These are phyloP conservation scores for Odontomachus brunneus DNA, from an alignment of 1,140 invertebrate species.

Conservation along the genomic window DNA sequence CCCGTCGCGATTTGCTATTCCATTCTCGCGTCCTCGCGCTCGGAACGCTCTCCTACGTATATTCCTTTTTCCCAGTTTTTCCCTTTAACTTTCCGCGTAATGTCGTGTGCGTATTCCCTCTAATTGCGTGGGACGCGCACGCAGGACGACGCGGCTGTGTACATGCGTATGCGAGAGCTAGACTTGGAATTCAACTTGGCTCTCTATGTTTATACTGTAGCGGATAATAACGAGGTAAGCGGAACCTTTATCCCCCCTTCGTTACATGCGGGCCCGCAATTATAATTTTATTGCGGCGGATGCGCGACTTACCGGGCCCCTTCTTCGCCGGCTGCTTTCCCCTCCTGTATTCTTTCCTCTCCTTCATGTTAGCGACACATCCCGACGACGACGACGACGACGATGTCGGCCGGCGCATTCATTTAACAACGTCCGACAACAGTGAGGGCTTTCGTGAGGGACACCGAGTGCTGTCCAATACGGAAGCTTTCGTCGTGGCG, in stretches of 20 bases:
- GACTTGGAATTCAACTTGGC: constrained; percentile 9
- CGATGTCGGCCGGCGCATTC: neutral
- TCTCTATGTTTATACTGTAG: constrained; percentile 28
- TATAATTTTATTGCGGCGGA: constrained; percentile 59
- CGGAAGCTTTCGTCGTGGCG: constrained; percentile 46
- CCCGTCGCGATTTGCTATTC: neutral
- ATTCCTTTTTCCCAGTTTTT: neutral
- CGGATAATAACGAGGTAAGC: constrained; percentile 50
- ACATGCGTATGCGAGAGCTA: neutral
- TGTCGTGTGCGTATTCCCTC: neutral
- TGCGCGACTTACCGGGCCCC: constrained; percentile 20
- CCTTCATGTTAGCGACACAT: neutral
- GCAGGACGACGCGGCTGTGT: neutral
- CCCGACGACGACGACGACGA: neutral
- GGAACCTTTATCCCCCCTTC: constrained; percentile 31
- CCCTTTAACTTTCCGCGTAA: constrained; percentile 22
- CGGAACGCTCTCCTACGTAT: constrained; percentile 2
- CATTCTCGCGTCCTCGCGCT: neutral
- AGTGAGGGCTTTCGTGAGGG: constrained; percentile 2
- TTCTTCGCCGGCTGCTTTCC: constrained; percentile 15
- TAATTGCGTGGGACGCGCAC: constrained; percentile 52
- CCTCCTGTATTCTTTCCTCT: neutral
- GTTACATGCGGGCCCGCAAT: constrained; percentile 40
- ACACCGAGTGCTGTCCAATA: constrained; percentile 22
- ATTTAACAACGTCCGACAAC: constrained; percentile 29